Base-by-base conservation (phyloP, 2,888 invertebrate genomes). In the Troilus luridus region DNA sequence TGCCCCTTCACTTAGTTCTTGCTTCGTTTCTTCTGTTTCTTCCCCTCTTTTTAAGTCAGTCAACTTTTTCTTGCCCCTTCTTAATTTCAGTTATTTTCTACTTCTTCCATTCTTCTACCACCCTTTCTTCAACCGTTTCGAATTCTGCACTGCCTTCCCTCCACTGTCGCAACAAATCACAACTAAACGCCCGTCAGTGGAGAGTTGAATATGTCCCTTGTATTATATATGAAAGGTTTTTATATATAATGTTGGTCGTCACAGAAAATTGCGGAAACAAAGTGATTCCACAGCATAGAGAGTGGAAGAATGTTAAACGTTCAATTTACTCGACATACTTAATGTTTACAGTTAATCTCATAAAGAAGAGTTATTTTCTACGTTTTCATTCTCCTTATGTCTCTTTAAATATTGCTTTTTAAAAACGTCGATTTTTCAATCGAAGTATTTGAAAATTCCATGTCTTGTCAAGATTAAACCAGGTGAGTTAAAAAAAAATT, bases 51-150 rank as follows among this genome's bases (percentile, higher is more conserved):
- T 72, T 77, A 77, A 77, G 72, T 77, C 72, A 77, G 72, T 19
- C 72, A 19, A 41, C 72, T 77, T 77, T 72, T 72, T 72, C 72
- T 27, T n/a, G 17, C 5, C 72, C 9, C 72, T 77, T 77, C 72
- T 77, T 77, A 77, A 77, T 77, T 77, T 77, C 72, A 77, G 72
- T 77, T 77, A 77, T 77, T 77, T 77, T 77, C 27, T 77, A 77
- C 72, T 77, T 77, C 41, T 77, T 41, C 19, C 72, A 77, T 77
- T 77, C 72, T 77, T 0, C 72, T 77, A 17, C 72, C 8, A 17
- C 17, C 41, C 12, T 72, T 72, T 72, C 72, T 72, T 27, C 14
- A 7, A 17, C 27, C 72, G 72, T 77, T 77, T 77, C 72, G 72
- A 77, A 77, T 77, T 77, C 72, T 77, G 17, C 72, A 77, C 72